phyloP scores from a whole-genome alignment of 2,888 invertebrate species.

The Volucella zonaria region DNA sequence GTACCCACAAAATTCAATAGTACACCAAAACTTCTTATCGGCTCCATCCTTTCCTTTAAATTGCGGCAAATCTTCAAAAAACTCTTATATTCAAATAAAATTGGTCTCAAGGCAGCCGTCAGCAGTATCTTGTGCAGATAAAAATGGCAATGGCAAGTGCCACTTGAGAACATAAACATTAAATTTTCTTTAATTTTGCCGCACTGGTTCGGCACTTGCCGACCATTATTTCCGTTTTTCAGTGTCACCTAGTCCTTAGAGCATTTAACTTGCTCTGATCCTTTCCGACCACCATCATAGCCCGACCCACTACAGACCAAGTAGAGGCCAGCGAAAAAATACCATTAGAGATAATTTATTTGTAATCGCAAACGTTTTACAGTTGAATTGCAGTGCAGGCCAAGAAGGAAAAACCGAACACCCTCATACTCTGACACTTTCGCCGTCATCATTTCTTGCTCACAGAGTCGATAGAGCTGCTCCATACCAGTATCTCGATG shows the following conservation, averaged over 20 bases:
- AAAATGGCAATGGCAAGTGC: conserved; percentile 65
- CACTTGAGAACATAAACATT: conserved; percentile 69
- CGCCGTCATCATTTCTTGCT: conserved; percentile 51
- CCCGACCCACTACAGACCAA: conserved; percentile 26
- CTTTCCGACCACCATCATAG: conserved; percentile 24
- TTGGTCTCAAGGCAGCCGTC: conserved; percentile 48
- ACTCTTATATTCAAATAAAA: conserved; percentile 47
- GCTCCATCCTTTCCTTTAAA: background rate
- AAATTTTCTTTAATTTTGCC: conserved; percentile 70
- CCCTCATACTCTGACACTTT: conserved; percentile 41
- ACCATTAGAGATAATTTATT: conserved; percentile 82
- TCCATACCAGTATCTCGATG: background rate
- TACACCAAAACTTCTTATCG: background rate
- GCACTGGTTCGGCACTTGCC: conserved; percentile 58
- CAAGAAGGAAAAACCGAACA: conserved; percentile 31
- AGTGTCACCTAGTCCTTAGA: conserved; percentile 68
- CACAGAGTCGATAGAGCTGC: background rate
- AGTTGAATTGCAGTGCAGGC: conserved; percentile 73
- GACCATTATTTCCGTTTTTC: conserved; percentile 72
- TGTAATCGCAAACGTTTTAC: conserved; percentile 81
- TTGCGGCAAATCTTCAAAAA: conserved; percentile 31
- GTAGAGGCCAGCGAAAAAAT: conserved; percentile 68
- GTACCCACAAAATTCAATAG: background rate
- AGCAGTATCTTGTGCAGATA: conserved; percentile 63
- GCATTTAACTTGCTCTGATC: conserved; percentile 61